Base-by-base conservation (phyloP, 2,888 invertebrate genomes). In the Chrysolina americana region DNA sequence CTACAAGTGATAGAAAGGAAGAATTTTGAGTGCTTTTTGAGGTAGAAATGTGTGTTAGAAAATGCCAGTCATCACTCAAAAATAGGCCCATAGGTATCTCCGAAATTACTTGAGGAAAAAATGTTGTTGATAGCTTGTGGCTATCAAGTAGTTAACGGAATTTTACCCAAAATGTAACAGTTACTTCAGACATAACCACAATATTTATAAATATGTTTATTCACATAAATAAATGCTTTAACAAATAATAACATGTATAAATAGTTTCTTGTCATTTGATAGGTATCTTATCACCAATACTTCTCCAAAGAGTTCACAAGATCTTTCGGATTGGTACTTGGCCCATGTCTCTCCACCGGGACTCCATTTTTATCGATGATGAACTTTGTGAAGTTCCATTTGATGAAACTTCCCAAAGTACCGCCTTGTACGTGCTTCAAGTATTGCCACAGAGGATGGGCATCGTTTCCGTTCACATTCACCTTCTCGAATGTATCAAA, bases 371-470 rank as follows among this genome's bases (percentile, higher is more conserved):
- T 92, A 85, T 95, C 92, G 17, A 96, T 89, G 48, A 96, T 89
- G 87, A 96, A 96, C 87, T 96, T 96, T 3, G 95, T 93, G 86
- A 95, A 96, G 87, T 96, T 96, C 96, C 96, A 97, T 86, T 96
- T 96, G 81, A 96, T 95, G 78, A 92, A 91, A 86, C 94, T 89
- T 0, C 90, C 90, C 17, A 91, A 71, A 0, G 87, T 89, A 0
- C 91, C 92, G 81, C 88, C 88, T 81, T 90, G 87, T 78, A 90
- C 89, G 76, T 89, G 86, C 88, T 93, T 93, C 86, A 94, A 87
- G 83, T 91, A 81, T 47, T 82, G 82, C 92, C 92, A 94, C 65
- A 94, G 81, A 0, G 93, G 93, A 88, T 91, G 91, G 1, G 92
- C 90, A 63, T 89, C 87, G 13, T 91, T 90, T 15, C 93, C 93